Base-by-base conservation (phyloP, 1,140 invertebrate species). In the Drosophila lowei region DNA sequence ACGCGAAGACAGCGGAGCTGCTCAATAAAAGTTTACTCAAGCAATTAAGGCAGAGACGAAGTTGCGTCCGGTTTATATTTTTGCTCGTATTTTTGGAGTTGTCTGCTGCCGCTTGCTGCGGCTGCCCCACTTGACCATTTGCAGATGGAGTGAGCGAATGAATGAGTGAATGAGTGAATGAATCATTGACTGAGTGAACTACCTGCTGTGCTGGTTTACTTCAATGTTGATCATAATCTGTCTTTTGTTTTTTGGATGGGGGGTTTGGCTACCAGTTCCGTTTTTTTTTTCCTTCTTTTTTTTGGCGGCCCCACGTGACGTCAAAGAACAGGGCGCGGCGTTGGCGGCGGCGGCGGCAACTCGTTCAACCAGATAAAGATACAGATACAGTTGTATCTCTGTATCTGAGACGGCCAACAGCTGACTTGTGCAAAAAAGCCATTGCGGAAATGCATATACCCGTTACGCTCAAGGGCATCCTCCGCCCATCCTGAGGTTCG, bases 151-250 rank as follows among this genome's bases (percentile, higher is more conserved):
- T 70, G 61, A 71, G 47, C 44, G 42, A 44, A 15, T 6, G 44
- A 58, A 57, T 75, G 49, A 73, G 58, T 55, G 48, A 47, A 38
- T 42, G 28, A 44, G 8, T 48, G 48, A 48, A 46, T 59, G 54
- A 25, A 25, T 25, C 23, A 25, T 25, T 58, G 48, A 47, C 56
- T 42, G 28, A 44, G 8, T 48, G 48, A 48, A 49, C 77, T 85
- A 85, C 81, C 81, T 81, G 81, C 74, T 85, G 81, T 81, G 81
- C 81, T 80, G 83, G 81, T 86, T 86, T 86, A 86, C 83, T 86
- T 75, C 60, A 49, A 34, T 64, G 54, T 54, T 65, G 53, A 57
- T 34, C 60, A 73, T 50, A 38, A 38, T 38, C 34, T 13, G 34
- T 38, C 3, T 38, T 75, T 47, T 56, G 28, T 59, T 63, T 41